These are phyloP conservation scores for Aselliscus stoliczkanus DNA, from an alignment of 2,797 vertebrate genomes.

Conservation along the genomic window DNA sequence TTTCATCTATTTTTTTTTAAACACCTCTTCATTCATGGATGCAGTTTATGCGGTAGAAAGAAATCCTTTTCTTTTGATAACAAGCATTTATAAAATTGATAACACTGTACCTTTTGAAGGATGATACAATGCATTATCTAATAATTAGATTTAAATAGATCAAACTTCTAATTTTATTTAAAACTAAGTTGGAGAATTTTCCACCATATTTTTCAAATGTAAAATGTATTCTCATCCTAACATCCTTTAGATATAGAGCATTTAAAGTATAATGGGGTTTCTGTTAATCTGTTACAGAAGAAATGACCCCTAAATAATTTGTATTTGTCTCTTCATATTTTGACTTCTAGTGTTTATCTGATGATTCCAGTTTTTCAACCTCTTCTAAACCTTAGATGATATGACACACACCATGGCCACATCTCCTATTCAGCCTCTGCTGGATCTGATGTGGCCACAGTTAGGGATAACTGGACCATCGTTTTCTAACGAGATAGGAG, in stretches of 20 bases:
- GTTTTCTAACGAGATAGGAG: not conserved
- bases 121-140: not conserved
- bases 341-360: not conserved
- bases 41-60: not conserved
- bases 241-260: not conserved
- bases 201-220: not conserved
- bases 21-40: not conserved
- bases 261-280: not conserved
- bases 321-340: not conserved
- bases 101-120: not conserved
- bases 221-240: not conserved
- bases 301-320: not conserved
- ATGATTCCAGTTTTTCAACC: not conserved
- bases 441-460: too few relatives aligned
- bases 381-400: not conserved
- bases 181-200: not conserved
- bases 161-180: not conserved
- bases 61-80: not conserved
- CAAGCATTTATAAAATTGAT: not conserved
- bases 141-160: not conserved
- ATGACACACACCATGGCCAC: accelerated
- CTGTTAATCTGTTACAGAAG: not conserved
- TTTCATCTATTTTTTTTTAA: not conserved
- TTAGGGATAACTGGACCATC: not conserved
- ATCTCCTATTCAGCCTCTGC: not conserved